Base-by-base conservation (phyloP, 1,140 invertebrate genomes). In the Pteromalus puparum region DNA sequence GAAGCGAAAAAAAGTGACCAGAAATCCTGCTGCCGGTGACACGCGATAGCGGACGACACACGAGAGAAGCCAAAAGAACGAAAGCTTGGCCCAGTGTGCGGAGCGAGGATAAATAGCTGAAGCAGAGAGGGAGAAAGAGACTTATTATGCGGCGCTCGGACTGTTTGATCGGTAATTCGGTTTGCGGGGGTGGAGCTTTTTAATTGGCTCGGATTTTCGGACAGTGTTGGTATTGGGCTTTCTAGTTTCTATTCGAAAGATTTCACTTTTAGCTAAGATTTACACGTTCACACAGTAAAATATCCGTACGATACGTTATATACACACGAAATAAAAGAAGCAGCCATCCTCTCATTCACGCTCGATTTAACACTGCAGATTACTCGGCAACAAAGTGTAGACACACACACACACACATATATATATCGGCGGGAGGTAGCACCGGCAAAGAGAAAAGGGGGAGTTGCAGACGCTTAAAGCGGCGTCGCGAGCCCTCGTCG, bases 1-100 rank as follows among this genome's bases (percentile, higher is more conserved):
- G 70, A 30, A 74, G 28, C 21, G 13, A 74, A 42, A 34, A 76
- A 76, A 76, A 61, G 61, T 38, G 9, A 1, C 30, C 72, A 77
- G 48, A 70, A 65, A 83, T 84, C 48, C 53, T n/a, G 61, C 30
- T 67, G 78, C 13, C 34, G 28, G 79, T 77, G 68, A 77, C 79
- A 30, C 68, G 38, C 10, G 38, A 72, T 26, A 72, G 42, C 3
- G 4, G 30, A 34, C 30, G 30, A 34, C n/a, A n/a, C n/a, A n/a
- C 68, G 38, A 7, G 38, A 42, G 38, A 42, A 42, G 38, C 38
- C 38, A 24, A 74, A 21, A 13, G 13, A 24, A 34, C 13, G 38
- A 78, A 65, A 10, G 21, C 15, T 3, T 28, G 26, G 12, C 42
- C 26, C 75, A 42, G 1, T 42, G 53, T 0, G 21, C 21, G 38